Percentiles rank a stretch among this genome's conserved stretches.
Evolutionary conservation across 2,113 vertebrate genomes (phyloP).

Genomic region (Erythrolamprus reginae): DNA sequence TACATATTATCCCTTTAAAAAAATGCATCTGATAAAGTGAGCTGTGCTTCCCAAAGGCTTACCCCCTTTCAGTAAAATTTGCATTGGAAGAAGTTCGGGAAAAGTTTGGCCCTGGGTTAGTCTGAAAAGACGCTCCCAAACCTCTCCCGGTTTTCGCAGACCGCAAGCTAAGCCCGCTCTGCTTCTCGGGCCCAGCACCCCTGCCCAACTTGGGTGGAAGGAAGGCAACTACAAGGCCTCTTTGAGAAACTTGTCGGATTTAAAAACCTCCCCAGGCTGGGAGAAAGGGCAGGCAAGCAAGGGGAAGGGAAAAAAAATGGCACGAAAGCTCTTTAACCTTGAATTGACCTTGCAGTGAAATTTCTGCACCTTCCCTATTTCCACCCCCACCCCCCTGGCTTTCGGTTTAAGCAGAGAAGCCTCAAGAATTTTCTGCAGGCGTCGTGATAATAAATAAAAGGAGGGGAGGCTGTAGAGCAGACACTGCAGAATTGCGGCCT

Average conservation of each 20-base stretch:
- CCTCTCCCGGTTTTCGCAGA: not conserved
- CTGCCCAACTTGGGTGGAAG: not conserved
- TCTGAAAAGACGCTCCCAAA: not conserved
- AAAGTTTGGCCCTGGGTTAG: not conserved
- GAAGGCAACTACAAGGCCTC: not conserved
- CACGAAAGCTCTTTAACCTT: not conserved
- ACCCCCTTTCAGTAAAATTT: not conserved
- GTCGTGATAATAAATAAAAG: not conserved
- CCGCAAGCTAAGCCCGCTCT: not conserved
- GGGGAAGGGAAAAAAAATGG: not conserved
- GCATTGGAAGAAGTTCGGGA: not conserved
- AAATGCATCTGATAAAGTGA: not conserved
- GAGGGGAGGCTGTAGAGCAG: not conserved
- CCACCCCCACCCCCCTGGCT: not conserved
- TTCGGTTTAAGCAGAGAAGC: not conserved
- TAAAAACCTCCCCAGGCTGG: not conserved
- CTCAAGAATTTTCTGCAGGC: not conserved
- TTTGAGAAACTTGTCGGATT: not conserved
- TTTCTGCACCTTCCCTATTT: not conserved
- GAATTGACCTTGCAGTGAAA: not conserved
- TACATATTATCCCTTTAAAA: not conserved
- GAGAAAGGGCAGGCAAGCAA: not conserved
- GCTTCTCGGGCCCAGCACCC: not conserved
- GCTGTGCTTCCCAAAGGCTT: not conserved
- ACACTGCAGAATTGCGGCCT: not conserved